These are phyloP conservation scores for Drosophila parvula DNA, from an alignment of 1,140 invertebrate species.

Conservation along the genomic window DNA sequence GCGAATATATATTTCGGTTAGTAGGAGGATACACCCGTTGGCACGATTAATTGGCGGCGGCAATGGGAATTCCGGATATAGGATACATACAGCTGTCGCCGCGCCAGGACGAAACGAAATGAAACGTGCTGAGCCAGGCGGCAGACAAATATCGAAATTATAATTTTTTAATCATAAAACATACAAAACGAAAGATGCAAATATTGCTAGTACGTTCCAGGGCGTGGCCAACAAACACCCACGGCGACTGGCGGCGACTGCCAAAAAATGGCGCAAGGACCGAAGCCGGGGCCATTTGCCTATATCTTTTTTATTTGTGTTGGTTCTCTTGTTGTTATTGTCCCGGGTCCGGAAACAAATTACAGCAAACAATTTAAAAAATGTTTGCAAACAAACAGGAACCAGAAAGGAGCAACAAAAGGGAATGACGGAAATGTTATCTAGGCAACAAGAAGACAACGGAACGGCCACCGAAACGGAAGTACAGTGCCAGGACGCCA, in stretches of 20 bases:
- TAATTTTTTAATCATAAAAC: constrained; percentile 78
- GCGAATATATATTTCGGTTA: background rate
- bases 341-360: constrained; percentile 75
- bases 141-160: constrained; percentile 70
- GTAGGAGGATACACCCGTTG: background rate
- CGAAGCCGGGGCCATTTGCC: constrained; percentile 56
- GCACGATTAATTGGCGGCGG: constrained; percentile 58
- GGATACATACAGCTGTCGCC: constrained; percentile 24
- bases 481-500: constrained; percentile 29
- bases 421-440: constrained; percentile 74
- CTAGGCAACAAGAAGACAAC: constrained; percentile 63
- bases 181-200: constrained; percentile 45
- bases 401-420: constrained; percentile 39
- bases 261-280: constrained; percentile 66
- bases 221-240: constrained; percentile 26
- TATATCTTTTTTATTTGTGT: constrained; percentile 26
- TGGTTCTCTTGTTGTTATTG: constrained; percentile 24
- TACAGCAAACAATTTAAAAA: constrained; percentile 82
- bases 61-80: constrained; percentile 2
- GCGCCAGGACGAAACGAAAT: constrained; percentile 17
- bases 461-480: constrained; percentile 41
- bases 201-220: constrained; percentile 29
- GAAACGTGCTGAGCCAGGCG: constrained; percentile 42
- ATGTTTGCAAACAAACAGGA: constrained; percentile 79
- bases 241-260: constrained; percentile 2